Base-by-base conservation (phyloP, 2,113 vertebrate species). In the Camarhynchus parvulus region DNA sequence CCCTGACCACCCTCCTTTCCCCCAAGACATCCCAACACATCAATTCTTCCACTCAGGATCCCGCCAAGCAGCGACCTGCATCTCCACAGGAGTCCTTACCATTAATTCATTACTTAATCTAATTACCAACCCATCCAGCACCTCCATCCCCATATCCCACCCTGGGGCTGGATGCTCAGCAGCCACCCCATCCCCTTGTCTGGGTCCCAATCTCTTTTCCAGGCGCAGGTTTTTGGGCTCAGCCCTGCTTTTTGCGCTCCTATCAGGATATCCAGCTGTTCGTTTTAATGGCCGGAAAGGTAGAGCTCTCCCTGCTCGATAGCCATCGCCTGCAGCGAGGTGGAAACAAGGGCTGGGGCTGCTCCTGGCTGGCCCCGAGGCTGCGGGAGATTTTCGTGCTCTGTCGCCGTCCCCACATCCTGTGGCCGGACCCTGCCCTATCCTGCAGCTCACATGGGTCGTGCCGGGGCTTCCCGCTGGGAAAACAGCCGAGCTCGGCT, bases 281-380 rank as follows among this genome's bases (percentile, higher is more conserved):
- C 15, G 61, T 72, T 87, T 78, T 94, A 95, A 95, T 79, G 77
- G 94, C 94, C 93, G 91, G 96, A 95, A 96, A 95, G 93, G 87
- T 37, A 56, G 66, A 58, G 3, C 62, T 87, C 81, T 94, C 88
- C 59, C 78, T 27, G 59, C 67, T 93, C 7, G 70, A 93, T 92
- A 90, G 91, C 58, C 41, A 95, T 92, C 80, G 49, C 87, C 9
- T 15, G 62, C 31, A 2, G 79, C 47, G 83, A 91, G 92, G 44
- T 63, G 55, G 64, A 94, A 94, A 94, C 84, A 89, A 76, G 31
- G 55, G 13, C 83, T 18, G 83, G 52, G 75, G 91, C 90, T 21
- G 35, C 69, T 92, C 61, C 83, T 8, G 42, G 42, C 44, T 87
- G 35, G 24, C 35, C 59, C 0, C n/a, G 39, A 74, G 72, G 5